Evolutionary conservation across 1,140 invertebrate species (phyloP), one percentile per base, ranked within the genome.

Genomic region (Zaprionus tsacasi): DNA sequence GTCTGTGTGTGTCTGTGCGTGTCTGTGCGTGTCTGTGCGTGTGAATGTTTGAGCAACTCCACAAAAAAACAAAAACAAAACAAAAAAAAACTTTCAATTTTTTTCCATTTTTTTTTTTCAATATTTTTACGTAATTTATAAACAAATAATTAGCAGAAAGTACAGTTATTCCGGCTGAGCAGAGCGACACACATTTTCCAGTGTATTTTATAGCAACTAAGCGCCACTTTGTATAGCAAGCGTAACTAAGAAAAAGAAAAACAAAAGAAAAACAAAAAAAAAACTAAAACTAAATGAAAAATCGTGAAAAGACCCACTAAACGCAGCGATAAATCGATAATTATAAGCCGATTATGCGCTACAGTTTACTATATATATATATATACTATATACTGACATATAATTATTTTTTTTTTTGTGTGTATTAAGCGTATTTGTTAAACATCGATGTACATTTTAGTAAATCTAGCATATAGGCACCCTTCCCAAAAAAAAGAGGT

Each of bases 121-220:
- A 55, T 56, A 74, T 64, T 67, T 70, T 70, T 70, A 75, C 66
- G 52, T 73, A 61, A 69, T 75, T 70, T 74, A 74, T 58, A 60
- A 68, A 43, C 15, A 63, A 65, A 21, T 58, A 50, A 10, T 48
- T 50, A 64, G 35, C 63, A 27, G 63, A 50, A 55, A 25, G 33
- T 35, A 33, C 56, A 59, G 25, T 58, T 55, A 36, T 48, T 45
- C 36, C 58, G 61, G 79, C 40, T 45, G 40, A 45, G 8, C 40
- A 45, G 40, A 45, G 40, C 67, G 81, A 80, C 45, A 66, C 83
- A 87, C 82, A 79, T 82, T 87, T 88, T 87, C 82, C 82, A 87
- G 82, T 87, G 82, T 87, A 88, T 88, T 87, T 35, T 88, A 73
- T 87, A 87, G 82, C 58, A 48, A 61, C 71, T 74, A 74, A 74